A percentile compares a stretch with the other conserved stretches of the same genome.
Evolutionary conservation across 2,888 invertebrate species (phyloP).

Genomic region (Lasioglossum villosulum): DNA sequence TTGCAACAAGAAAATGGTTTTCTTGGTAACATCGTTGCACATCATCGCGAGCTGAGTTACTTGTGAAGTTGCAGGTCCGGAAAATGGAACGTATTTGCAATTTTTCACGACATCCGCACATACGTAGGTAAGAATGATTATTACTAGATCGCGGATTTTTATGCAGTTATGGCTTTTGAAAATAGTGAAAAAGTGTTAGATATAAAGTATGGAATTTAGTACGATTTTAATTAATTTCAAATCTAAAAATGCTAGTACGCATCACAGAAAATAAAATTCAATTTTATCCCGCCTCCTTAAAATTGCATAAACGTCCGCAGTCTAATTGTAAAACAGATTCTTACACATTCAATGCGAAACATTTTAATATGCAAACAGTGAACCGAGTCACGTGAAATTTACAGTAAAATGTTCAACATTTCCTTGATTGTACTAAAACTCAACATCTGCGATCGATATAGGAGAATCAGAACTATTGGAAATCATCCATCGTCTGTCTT

Average conservation of each 20-base stretch:
- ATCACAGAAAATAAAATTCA: too few species aligned
- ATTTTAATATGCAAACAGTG: background rate
- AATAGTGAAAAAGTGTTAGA: too few species aligned
- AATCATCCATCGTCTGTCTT: background rate
- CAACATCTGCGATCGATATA: background rate
- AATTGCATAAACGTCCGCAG: too few species aligned
- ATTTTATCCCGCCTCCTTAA: too few species aligned
- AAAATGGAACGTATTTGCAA: too few species aligned
- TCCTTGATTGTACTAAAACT: background rate
- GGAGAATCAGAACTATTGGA: background rate
- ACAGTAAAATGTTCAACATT: background rate
- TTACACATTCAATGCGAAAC: background rate
- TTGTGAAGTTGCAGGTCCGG: background rate
- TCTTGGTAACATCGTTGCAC: background rate
- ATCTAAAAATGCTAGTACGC: too few species aligned
- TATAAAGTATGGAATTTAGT: too few species aligned
- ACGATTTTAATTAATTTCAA: too few species aligned
- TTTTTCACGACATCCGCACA: background rate
- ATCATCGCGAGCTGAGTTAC: background rate
- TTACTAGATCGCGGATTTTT: too few species aligned
- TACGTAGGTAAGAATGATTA: background rate
- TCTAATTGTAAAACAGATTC: background rate
- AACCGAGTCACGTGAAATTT: background rate
- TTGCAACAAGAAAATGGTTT: background rate
- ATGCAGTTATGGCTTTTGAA: too few species aligned